Evolutionary conservation across 2,113 vertebrate genomes (phyloP).

Genomic region (Pterophyllum scalare): DNA sequence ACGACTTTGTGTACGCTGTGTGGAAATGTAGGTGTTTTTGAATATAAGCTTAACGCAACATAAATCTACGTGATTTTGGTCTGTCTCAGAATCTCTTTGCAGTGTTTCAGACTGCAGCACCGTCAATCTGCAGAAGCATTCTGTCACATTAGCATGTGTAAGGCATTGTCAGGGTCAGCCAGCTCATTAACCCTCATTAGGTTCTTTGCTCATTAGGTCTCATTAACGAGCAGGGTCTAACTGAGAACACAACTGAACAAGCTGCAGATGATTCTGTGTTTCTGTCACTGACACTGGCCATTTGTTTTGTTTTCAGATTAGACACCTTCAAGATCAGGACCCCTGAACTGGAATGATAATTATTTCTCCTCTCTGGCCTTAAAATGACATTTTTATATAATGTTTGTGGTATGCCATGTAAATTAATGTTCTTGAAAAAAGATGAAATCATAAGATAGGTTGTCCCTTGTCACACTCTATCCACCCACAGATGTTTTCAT

Average conservation of each 20-base stretch:
- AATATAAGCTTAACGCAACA: background rate
- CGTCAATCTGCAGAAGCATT: slow-evolving; percentile 43
- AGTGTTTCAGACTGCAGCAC: background rate
- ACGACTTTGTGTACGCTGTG: background rate
- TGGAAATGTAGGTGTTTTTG: background rate
- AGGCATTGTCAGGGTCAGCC: slow-evolving; percentile 55
- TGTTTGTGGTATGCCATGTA: background rate
- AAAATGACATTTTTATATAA: background rate
- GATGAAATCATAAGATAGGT: background rate
- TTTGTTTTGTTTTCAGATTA: background rate
- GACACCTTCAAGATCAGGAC: background rate
- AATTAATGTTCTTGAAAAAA: background rate
- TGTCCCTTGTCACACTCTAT: background rate
- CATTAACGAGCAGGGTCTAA: slow-evolving; percentile 32
- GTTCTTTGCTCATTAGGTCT: slow-evolving; percentile 42
- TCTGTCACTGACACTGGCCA: background rate
- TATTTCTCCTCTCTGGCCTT: background rate
- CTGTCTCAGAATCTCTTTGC: background rate
- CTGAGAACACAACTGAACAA: slow-evolving; percentile 8
- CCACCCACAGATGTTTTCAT: background rate
- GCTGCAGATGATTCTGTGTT: background rate
- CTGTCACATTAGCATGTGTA: slow-evolving; percentile 56
- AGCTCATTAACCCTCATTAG: slow-evolving; percentile 58
- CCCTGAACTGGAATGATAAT: background rate
- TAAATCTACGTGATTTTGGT: background rate